Evolutionary conservation across 2,113 vertebrate genomes (phyloP), one percentile per base, ranked within the genome.

Genomic region (Noctilio leporinus): DNA sequence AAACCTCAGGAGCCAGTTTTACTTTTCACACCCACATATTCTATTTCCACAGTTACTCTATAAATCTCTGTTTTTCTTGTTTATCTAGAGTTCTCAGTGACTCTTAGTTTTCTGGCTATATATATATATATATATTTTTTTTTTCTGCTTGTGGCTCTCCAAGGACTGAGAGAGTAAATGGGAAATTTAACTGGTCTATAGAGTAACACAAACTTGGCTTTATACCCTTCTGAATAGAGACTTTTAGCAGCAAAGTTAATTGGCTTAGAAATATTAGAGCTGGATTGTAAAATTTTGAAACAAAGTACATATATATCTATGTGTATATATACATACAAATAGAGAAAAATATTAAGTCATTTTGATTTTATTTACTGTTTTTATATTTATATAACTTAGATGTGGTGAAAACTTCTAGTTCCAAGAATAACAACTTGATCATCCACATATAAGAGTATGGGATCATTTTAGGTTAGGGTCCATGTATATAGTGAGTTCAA

Each of bases 21-120:
- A 43, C 94, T 96, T 53, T 98, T 97, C 19, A 76, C 62, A 88
- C n/a, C 64, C 47, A 57, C 38, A 59, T 8, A 67, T 10, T 96
- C 80, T 89, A 19, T 96, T 96, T 92, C 28, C 38, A 91, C 7
- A 73, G 26, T 20, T 90, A 24, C 11, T 94, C 28, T 64, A 95
- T 95, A 95, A 95, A 65, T 35, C 91, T 95, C 96, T 93, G 86
- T 96, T 96, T 33, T 96, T 0, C 65, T 55, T 96, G 93, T 96
- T 96, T 96, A 80, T 86, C 26, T 51, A 90, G 73, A 80, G 2
- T n/a, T 96, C 80, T 38, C 57, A 96, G 38, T 64, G 20, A 89
- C 76, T 7, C 45, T 94, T 76, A 94, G 33, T 83, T 38, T 92
- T 28, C 88, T n/a, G n/a, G n/a, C n/a, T n/a, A n/a, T n/a, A n/a